Conservation (phyloP, 2,113 vertebrate species). For the Melanocharis versteri region DNA sequence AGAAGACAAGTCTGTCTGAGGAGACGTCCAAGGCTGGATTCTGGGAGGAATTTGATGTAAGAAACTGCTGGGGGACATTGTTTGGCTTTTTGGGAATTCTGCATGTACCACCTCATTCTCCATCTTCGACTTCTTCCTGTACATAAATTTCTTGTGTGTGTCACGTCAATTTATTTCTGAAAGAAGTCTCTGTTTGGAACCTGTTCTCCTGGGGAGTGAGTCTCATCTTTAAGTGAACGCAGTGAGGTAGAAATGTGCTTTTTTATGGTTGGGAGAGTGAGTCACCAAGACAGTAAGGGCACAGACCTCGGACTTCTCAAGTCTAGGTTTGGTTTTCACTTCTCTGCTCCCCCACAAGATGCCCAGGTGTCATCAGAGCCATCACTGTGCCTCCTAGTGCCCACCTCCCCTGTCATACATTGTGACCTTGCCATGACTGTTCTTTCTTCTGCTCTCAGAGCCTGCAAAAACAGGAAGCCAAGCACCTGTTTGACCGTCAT, state of each 20-base stretch:
- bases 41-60: slow-evolving; percentile 98
- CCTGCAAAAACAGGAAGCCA: slow-evolving; percentile 90
- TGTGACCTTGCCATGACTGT: not conserved
- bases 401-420: not conserved
- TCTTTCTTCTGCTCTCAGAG: slow-evolving; percentile 69
- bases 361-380: not conserved
- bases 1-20: slow-evolving; percentile 70
- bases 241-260: not conserved
- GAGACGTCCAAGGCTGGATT: slow-evolving; percentile 88
- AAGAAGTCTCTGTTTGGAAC: not conserved
- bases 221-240: not conserved
- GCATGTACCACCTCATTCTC: not conserved
- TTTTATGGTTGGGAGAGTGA: not conserved
- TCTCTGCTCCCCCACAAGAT: not conserved
- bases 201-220: not conserved
- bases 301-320: not conserved
- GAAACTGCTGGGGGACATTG: not conserved
- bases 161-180: not conserved
- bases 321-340: not conserved
- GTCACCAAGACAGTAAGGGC: not conserved
- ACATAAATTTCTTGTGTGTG: not conserved
- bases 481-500: slow-evolving; percentile 85
- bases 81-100: not conserved
- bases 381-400: not conserved
- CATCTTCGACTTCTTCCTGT: not conserved